Conservation (phyloP, 2,888 invertebrate species). For the Epicampocera succincta region DNA sequence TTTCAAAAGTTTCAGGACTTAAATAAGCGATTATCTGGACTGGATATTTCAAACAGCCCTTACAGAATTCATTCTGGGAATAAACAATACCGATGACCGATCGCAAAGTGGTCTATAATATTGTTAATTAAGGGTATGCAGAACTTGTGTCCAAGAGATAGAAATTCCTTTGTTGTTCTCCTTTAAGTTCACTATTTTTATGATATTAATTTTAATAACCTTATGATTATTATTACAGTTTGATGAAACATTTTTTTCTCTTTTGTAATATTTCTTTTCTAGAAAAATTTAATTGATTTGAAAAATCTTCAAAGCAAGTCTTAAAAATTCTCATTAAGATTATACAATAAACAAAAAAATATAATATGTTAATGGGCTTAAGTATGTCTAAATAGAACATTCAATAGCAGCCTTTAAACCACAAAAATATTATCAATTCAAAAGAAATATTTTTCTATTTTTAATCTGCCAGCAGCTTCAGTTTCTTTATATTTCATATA, state of each 20-base stretch:
- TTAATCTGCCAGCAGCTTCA: slow-evolving; percentile 45
- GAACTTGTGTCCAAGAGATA: too few relatives aligned
- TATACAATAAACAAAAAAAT: slow-evolving; percentile 48
- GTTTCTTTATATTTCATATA: slow-evolving; percentile 37
- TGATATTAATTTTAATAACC: too few relatives aligned
- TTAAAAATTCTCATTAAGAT: slow-evolving; percentile 64
- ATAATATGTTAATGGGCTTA: slow-evolving; percentile 13
- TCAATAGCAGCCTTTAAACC: slow-evolving; percentile 17
- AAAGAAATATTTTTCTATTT: slow-evolving; percentile 42
- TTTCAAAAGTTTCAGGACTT: too few relatives aligned
- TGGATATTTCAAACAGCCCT: too few relatives aligned
- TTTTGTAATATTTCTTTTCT: neutral
- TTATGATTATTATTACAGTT: neutral
- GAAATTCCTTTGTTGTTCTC: too few relatives aligned
- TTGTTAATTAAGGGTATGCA: too few relatives aligned
- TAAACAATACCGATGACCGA: too few relatives aligned
- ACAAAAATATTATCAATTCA: slow-evolving; percentile 37
- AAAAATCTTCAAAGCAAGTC: slow-evolving; percentile 54
- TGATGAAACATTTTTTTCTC: neutral
- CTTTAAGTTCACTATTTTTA: too few relatives aligned
- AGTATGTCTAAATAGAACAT: slow-evolving; percentile 6
- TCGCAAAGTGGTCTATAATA: too few relatives aligned
- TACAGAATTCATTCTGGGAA: too few relatives aligned
- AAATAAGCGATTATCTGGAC: too few relatives aligned
- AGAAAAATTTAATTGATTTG: neutral